phyloP scores from a whole-genome alignment of 2,888 invertebrate species.

The Calameuta filiformis region DNA sequence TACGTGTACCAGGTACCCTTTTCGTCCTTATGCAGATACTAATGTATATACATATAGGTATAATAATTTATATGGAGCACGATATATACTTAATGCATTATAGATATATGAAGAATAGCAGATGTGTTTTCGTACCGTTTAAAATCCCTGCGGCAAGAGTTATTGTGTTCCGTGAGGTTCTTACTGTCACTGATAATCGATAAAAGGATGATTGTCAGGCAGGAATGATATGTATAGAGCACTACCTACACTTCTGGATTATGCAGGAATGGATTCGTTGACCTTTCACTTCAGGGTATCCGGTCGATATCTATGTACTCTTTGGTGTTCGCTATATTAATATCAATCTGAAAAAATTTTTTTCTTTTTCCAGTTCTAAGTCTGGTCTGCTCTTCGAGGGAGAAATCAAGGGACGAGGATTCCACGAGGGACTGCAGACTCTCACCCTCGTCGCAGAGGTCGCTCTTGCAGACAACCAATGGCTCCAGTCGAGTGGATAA shows the following conservation, averaged over 20 bases:
- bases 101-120: background rate
- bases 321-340: background rate
- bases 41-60: background rate
- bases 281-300: background rate
- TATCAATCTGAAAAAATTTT: background rate
- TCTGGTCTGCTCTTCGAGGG: slow-evolving; percentile 30
- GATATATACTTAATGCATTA: background rate
- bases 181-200: background rate
- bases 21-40: background rate
- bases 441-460: slow-evolving; percentile 8
- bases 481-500: slow-evolving; percentile 30
- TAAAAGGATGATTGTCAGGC: background rate
- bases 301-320: background rate
- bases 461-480: slow-evolving; percentile 34
- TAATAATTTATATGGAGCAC: background rate
- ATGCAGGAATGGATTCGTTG: background rate
- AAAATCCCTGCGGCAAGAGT: background rate
- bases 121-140: background rate
- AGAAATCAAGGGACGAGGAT: slow-evolving; percentile 32
- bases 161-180: background rate
- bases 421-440: background rate
- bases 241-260: background rate
- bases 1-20: background rate
- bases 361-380: slow-evolving; percentile 25
- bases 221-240: background rate